Evolutionary conservation across 35 echinoderm and acorn worm species (phyloP).

Genomic region (Chiridota heheva): DNA sequence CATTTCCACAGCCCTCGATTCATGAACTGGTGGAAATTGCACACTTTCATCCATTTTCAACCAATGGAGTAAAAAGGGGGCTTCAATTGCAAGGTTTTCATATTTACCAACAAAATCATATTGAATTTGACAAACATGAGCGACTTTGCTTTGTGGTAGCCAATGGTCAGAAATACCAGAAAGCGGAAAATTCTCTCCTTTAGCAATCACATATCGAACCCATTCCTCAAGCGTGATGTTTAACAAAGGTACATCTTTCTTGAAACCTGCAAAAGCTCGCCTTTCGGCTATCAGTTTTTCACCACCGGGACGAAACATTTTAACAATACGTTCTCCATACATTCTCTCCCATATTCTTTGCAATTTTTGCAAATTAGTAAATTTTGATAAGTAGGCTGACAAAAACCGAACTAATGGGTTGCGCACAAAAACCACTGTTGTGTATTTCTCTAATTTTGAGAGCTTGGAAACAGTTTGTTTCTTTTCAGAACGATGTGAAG

Average conservation of each 20-base stretch:
- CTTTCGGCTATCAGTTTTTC: background rate
- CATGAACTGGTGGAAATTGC: constrained; percentile 44
- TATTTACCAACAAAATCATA: constrained; percentile 86
- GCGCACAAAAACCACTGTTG: constrained; percentile 77
- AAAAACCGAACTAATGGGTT: constrained; percentile 69
- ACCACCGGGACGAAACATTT: constrained; percentile 28
- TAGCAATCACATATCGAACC: constrained; percentile 53
- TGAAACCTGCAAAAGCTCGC: background rate
- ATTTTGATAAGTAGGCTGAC: constrained; percentile 70
- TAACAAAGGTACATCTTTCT: background rate
- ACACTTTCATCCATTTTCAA: constrained; percentile 30
- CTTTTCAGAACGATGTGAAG: too few relatives aligned
- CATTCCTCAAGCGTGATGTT: constrained; percentile 57
- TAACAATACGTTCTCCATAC: constrained; percentile 50
- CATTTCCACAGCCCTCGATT: constrained; percentile 13
- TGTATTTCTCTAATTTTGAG: constrained; percentile 6
- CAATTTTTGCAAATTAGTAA: constrained; percentile 20
- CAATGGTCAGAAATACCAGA: constrained; percentile 58
- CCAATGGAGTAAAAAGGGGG: constrained; percentile 54
- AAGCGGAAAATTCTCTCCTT: constrained; percentile 20
- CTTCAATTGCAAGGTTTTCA: constrained; percentile 72
- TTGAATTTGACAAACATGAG: constrained; percentile 55
- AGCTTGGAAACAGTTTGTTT: background rate
- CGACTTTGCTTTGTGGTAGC: constrained; percentile 57
- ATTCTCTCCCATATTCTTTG: constrained; percentile 55